A percentile compares a stretch with the other conserved stretches of the same genome.
Conservation (phyloP, 2,113 vertebrate genomes). For the Atractosteus spatula region DNA sequence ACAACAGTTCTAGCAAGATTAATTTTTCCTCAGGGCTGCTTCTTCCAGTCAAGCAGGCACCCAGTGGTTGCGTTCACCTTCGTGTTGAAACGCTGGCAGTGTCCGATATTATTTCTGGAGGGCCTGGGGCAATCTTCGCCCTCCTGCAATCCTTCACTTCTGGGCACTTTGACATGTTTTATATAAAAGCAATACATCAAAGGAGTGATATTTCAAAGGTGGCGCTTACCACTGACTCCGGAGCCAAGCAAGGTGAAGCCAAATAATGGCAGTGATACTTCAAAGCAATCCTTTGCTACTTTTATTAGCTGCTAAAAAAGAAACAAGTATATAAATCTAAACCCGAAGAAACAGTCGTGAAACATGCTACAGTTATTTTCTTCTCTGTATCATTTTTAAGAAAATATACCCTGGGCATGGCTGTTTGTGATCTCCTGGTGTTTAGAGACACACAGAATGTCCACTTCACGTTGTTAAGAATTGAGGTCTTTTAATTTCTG, state of each 20-base stretch:
- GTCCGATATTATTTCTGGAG: constrained; percentile 29
- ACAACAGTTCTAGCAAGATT: not conserved
- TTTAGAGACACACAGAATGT: too few relatives aligned
- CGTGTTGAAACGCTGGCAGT: constrained; percentile 41
- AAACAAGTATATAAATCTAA: constrained; percentile 1
- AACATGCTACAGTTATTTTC: too few relatives aligned
- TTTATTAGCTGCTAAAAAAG: constrained; percentile 23
- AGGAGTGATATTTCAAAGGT: constrained; percentile 38
- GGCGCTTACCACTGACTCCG: constrained; percentile 35
- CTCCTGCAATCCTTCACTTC: constrained; percentile 65
- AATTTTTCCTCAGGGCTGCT: constrained; percentile 39
- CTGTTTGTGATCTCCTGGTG: too few relatives aligned
- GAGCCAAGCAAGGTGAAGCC: constrained; percentile 39
- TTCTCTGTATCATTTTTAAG: too few relatives aligned
- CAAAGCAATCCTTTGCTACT: constrained; percentile 10
- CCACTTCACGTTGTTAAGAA: too few relatives aligned
- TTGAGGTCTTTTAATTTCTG: too few relatives aligned
- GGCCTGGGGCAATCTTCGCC: constrained; percentile 51
- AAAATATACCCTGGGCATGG: too few relatives aligned
- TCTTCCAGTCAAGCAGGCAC: not conserved
- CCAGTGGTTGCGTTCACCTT: constrained; percentile 44
- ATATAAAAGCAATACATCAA: constrained; percentile 72
- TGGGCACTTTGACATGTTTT: constrained; percentile 62
- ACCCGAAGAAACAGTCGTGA: constrained; percentile 52
- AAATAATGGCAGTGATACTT: constrained; percentile 14